phyloP scores from a whole-genome alignment of 2,888 invertebrate genomes.

The Ectemnius continuus region DNA sequence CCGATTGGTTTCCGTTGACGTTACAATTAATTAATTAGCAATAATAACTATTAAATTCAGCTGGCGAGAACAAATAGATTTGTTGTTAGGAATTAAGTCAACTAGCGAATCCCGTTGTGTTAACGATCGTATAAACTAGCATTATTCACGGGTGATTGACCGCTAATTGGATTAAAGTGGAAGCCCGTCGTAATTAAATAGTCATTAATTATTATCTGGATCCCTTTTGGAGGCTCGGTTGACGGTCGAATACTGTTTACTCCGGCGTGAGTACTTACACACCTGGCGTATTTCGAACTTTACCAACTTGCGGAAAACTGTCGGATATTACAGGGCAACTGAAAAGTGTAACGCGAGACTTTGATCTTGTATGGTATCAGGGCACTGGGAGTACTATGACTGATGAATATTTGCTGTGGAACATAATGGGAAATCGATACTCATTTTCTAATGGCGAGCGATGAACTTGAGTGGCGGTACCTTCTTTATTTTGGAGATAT shows the following conservation, averaged over 20 bases:
- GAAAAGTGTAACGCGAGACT: too few relatives aligned
- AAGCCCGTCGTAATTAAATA: background rate
- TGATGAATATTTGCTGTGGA: too few relatives aligned
- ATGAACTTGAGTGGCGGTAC: too few relatives aligned
- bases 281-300: background rate
- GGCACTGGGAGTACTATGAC: too few relatives aligned
- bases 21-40: background rate
- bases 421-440: too few relatives aligned
- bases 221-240: background rate
- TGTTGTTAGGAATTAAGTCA: background rate
- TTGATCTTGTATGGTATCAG: too few relatives aligned
- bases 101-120: background rate
- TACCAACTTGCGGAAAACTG: background rate
- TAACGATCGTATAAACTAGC: background rate
- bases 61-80: background rate
- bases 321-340: background rate
- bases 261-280: background rate
- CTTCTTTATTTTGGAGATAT: too few relatives aligned
- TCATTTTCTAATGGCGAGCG: too few relatives aligned
- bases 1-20: background rate
- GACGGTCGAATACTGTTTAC: too few relatives aligned
- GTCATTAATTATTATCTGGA: constrained; percentile 1
- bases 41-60: background rate
- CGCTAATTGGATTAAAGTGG: background rate
- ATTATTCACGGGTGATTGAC: background rate